These are phyloP conservation scores for Suricata suricatta DNA, from an alignment of 2,113 vertebrate genomes.

Conservation along the genomic window DNA sequence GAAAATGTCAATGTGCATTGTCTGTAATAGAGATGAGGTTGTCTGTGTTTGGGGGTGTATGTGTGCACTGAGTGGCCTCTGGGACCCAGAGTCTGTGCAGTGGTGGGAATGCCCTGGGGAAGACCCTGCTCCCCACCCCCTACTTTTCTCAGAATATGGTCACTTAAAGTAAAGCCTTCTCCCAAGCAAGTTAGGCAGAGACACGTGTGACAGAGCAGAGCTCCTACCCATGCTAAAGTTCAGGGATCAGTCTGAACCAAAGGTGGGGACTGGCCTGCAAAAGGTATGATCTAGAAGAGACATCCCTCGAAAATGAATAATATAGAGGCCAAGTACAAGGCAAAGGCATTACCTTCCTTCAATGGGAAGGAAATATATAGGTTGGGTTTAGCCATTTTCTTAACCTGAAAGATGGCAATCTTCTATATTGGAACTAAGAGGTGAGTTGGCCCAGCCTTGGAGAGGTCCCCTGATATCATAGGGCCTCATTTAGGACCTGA, in stretches of 20 bases:
- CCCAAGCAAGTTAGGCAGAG: neutral
- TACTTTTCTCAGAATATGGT: neutral
- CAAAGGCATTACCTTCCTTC: neutral
- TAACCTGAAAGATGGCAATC: neutral
- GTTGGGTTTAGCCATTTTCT: neutral
- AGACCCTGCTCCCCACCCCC: neutral
- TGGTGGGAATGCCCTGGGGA: neutral
- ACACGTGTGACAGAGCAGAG: neutral
- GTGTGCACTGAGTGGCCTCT: neutral
- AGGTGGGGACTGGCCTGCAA: neutral
- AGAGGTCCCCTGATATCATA: neutral
- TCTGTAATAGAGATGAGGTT: neutral
- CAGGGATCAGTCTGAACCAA: neutral
- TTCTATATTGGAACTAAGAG: neutral
- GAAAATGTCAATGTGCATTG: neutral
- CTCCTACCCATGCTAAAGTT: neutral
- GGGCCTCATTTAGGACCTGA: neutral
- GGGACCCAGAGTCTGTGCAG: neutral
- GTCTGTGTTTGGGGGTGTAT: neutral
- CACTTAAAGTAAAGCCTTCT: neutral
- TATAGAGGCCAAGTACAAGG: neutral
- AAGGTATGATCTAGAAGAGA: neutral
- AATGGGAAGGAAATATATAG: neutral
- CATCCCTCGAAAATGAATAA: neutral
- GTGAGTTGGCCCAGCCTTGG: neutral